Percentiles rank a stretch among this genome's conserved stretches.
These are phyloP conservation scores for Campylomormyrus tamandua DNA, from an alignment of 2,113 vertebrate species.

Conservation along the genomic window DNA sequence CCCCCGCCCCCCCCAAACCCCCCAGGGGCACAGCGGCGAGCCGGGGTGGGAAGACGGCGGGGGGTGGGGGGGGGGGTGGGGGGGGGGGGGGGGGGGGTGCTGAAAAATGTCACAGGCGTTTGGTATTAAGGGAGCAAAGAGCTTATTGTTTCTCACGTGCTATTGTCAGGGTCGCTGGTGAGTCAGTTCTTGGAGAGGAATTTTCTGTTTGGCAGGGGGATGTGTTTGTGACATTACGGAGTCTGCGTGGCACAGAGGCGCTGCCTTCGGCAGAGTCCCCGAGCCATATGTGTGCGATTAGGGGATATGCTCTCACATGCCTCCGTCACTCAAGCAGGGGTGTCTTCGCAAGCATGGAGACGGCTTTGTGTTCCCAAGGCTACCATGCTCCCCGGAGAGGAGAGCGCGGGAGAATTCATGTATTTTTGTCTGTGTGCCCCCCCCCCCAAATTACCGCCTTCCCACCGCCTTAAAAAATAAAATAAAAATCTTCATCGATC, in stretches of 20 bases:
- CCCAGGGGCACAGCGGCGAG: too few species aligned
- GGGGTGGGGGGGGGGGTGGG: too few species aligned
- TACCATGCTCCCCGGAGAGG: constrained; percentile 33
- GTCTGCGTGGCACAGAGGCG: constrained; percentile 10
- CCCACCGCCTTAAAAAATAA: neutral
- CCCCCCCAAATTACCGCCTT: neutral
- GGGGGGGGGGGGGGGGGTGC: neutral
- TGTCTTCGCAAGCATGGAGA: constrained; percentile 37
- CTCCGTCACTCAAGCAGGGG: constrained; percentile 50
- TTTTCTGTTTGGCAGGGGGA: neutral
- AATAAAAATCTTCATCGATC: constrained; percentile 67
- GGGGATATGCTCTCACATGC: constrained; percentile 42
- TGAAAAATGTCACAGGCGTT: constrained; percentile 47
- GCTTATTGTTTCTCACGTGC: constrained; percentile 60
- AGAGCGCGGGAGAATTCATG: constrained; percentile 7
- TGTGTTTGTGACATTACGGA: constrained; percentile 5
- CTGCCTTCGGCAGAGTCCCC: constrained; percentile 52
- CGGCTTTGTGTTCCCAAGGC: constrained; percentile 53
- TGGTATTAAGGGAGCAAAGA: constrained; percentile 51
- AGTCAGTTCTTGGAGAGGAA: constrained; percentile 39
- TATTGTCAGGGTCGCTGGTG: constrained; percentile 53
- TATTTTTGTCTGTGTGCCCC: neutral
- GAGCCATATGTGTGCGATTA: constrained; percentile 59
- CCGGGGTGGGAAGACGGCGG: too few species aligned
- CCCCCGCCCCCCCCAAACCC: too few species aligned